A percentile compares a stretch with the other conserved stretches of the same genome.
Conservation (phyloP, 2,797 vertebrate genomes). For the Avahi laniger region DNA sequence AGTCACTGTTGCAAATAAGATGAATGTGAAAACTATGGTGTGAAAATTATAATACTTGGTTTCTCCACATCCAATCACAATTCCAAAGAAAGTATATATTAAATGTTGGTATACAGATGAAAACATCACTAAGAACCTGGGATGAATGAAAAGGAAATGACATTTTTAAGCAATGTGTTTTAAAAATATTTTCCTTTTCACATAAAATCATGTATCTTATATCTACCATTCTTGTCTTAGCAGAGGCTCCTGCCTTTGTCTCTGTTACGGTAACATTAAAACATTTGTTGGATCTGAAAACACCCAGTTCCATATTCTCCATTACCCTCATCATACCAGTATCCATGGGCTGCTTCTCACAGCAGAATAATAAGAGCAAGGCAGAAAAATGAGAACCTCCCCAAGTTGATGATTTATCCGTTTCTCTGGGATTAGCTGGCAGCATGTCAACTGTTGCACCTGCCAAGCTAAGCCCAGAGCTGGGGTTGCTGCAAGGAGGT, state of each 20-base stretch:
- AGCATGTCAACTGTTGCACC: not conserved
- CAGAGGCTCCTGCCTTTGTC: not conserved
- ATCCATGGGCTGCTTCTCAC: not conserved
- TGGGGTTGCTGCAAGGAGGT: not conserved
- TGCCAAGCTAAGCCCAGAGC: not conserved
- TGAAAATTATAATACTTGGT: slow-evolving; percentile 4
- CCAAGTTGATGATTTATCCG: too few species aligned
- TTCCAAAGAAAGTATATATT: slow-evolving; percentile 74
- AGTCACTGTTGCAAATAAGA: slow-evolving; percentile 58
- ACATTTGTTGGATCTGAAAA: not conserved
- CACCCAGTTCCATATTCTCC: not conserved
- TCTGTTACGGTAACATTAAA: not conserved
- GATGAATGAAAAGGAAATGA: slow-evolving; percentile 30
- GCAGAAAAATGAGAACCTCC: not conserved
- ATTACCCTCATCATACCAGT: not conserved
- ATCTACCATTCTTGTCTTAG: not conserved
- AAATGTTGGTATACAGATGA: slow-evolving; percentile 54
- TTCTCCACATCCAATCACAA: slow-evolving; percentile 73
- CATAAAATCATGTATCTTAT: not conserved
- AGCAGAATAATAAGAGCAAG: not conserved
- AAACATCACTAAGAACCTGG: slow-evolving; percentile 70
- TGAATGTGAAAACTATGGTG: not conserved
- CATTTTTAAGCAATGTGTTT: not conserved
- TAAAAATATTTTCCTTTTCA: not conserved
- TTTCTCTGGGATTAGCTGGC: not conserved